These are phyloP conservation scores for Alligator sinensis DNA, from an alignment of 2,113 vertebrate genomes.

Conservation along the genomic window DNA sequence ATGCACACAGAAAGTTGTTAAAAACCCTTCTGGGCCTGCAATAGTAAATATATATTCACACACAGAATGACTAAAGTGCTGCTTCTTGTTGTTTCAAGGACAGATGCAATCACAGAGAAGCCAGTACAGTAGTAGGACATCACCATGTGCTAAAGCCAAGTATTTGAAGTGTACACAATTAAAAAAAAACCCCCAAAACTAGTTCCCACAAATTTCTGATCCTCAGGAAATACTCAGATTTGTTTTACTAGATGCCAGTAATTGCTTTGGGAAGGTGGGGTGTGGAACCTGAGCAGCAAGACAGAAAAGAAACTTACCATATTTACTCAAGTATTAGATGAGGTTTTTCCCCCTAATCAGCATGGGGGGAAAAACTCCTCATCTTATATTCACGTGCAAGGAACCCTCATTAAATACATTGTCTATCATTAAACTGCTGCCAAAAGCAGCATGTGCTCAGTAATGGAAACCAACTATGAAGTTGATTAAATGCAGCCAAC, in stretches of 20 bases:
- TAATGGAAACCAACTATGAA: too few relatives aligned
- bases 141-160: not conserved
- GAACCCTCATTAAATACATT: too few relatives aligned
- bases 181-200: not conserved
- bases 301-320: not conserved
- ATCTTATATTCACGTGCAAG: too few relatives aligned
- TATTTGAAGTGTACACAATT: not conserved
- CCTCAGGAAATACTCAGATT: not conserved
- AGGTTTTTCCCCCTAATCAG: too few relatives aligned
- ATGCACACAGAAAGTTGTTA: conserved; percentile 70
- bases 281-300: not conserved
- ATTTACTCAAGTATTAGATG: too few relatives aligned
- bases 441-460: too few relatives aligned
- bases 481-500: too few relatives aligned
- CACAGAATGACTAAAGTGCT: conserved; percentile 62
- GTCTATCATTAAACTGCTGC: too few relatives aligned
- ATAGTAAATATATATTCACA: conserved; percentile 74
- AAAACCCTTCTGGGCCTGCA: conserved; percentile 66
- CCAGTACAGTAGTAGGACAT: conserved; percentile 4
- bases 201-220: not conserved
- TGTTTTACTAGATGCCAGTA: not conserved
- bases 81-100: conserved; percentile 52
- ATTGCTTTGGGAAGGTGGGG: not conserved
- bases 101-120: conserved; percentile 20
- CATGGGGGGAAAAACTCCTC: too few relatives aligned